Evolutionary conservation across 2,888 invertebrate genomes (phyloP).

Genomic region (Glaucopsyche alexis): DNA sequence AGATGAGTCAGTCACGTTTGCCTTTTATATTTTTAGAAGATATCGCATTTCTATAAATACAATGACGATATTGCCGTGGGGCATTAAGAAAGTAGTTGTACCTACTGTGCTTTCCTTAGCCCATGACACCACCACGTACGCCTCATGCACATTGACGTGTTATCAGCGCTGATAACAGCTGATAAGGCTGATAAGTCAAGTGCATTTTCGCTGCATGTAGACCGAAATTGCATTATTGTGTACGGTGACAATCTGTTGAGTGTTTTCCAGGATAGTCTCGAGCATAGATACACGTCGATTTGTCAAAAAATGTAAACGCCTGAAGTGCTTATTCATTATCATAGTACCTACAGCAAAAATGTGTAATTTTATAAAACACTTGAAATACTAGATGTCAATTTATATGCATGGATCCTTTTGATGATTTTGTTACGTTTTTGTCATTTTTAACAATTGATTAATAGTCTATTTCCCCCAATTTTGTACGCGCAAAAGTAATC

Average conservation of each 20-base stretch:
- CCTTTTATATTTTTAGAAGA: too few relatives aligned
- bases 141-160: not conserved
- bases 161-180: slow-evolving; percentile 12
- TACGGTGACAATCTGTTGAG: slow-evolving; percentile 22
- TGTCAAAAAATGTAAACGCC: not conserved
- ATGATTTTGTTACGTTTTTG: too few relatives aligned
- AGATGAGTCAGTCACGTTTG: too few relatives aligned
- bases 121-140: not conserved
- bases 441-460: too few relatives aligned
- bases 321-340: not conserved
- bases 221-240: slow-evolving; percentile 47
- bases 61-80: too few relatives aligned
- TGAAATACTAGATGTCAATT: too few relatives aligned
- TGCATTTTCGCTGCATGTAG: slow-evolving; percentile 44
- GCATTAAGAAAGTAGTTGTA: too few relatives aligned
- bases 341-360: not conserved
- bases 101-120: not conserved
- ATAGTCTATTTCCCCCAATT: too few relatives aligned
- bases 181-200: slow-evolving; percentile 43
- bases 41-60: too few relatives aligned
- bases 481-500: too few relatives aligned
- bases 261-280: not conserved
- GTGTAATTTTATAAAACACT: not conserved
- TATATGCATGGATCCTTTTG: too few relatives aligned
- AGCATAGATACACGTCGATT: not conserved